Evolutionary conservation across 2,113 vertebrate species (phyloP).

Genomic region (Scalopus aquaticus): DNA sequence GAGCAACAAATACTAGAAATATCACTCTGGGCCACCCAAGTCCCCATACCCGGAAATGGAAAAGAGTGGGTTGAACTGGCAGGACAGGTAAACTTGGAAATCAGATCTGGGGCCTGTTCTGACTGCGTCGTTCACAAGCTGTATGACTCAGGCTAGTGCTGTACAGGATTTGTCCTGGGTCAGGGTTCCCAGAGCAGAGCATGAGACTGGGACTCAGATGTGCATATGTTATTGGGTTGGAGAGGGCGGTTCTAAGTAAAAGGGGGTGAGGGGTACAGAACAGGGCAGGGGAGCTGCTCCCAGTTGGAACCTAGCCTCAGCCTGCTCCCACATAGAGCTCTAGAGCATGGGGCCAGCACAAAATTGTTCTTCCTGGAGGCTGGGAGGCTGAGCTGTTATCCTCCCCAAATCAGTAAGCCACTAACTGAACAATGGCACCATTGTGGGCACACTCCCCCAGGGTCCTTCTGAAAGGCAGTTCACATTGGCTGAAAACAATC

Average conservation of each 20-base stretch:
- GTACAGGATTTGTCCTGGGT: neutral
- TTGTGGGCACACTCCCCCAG: neutral
- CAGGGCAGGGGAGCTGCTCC: neutral
- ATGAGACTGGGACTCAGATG: neutral
- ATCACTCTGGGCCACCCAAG: neutral
- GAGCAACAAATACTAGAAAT: neutral
- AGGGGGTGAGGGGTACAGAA: neutral
- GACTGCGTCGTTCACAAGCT: neutral
- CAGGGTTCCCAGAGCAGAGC: neutral
- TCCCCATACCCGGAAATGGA: neutral
- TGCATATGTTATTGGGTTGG: neutral
- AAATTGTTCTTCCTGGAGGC: neutral
- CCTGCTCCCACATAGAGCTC: neutral
- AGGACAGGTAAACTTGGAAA: neutral
- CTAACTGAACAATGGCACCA: neutral
- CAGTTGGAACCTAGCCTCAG: neutral
- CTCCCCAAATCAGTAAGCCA: neutral
- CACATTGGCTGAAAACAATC: neutral
- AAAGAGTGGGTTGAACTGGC: neutral
- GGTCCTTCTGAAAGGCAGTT: neutral
- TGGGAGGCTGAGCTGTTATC: neutral
- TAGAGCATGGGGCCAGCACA: neutral
- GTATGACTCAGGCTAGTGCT: neutral
- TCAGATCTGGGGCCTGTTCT: neutral
- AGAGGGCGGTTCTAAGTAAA: neutral